A percentile compares a stretch with the other conserved stretches of the same genome.
phyloP scores from a whole-genome alignment of 2,888 invertebrate species.

The Cactoblastis cactorum region DNA sequence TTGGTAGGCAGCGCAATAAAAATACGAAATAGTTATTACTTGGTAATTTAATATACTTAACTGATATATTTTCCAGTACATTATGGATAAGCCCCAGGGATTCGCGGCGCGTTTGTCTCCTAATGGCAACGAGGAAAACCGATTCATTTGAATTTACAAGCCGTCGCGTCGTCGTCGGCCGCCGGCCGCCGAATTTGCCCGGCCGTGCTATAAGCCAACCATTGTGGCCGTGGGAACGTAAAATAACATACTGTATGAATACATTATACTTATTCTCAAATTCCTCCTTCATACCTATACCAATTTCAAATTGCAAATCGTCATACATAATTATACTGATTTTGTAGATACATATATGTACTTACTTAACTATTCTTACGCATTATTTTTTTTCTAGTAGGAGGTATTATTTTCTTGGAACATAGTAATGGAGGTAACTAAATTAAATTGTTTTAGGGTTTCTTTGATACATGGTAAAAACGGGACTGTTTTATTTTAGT shows the following conservation, averaged over 20 bases:
- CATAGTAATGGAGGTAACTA: too few relatives aligned
- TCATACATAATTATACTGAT: background rate
- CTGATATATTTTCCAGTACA: background rate
- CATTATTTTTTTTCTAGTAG: too few relatives aligned
- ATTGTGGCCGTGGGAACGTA: constrained; percentile 2
- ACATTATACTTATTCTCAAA: background rate
- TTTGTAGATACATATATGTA: background rate
- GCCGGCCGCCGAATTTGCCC: background rate
- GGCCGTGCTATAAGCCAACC: background rate
- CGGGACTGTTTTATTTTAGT: too few relatives aligned
- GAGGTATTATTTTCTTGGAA: too few relatives aligned
- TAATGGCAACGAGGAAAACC: constrained; percentile 7
- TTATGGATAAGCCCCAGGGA: background rate
- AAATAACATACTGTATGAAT: background rate
- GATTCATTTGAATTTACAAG: background rate
- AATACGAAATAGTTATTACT: too few relatives aligned
- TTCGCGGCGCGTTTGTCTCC: constrained; percentile 1
- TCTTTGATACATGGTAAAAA: too few relatives aligned
- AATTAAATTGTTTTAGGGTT: too few relatives aligned
- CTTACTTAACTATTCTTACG: too few relatives aligned
- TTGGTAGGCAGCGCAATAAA: too few relatives aligned
- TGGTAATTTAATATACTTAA: background rate
- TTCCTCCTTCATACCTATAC: background rate
- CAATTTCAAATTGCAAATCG: background rate
- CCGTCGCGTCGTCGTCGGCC: background rate